These are phyloP conservation scores for Nasonia oneida DNA, from an alignment of 2,888 invertebrate genomes.

Conservation along the genomic window DNA sequence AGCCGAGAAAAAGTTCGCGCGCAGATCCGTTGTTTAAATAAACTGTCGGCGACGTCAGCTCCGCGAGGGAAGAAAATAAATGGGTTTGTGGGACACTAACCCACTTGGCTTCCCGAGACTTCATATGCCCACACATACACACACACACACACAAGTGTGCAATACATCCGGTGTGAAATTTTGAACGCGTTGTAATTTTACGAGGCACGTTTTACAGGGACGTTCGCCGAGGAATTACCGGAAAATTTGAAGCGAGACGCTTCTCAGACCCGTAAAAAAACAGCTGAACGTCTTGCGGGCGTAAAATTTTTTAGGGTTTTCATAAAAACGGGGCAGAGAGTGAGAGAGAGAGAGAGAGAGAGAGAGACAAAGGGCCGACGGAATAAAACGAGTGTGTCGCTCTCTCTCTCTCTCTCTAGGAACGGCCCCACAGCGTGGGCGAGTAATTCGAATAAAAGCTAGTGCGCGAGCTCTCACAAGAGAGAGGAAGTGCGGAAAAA, in stretches of 20 bases:
- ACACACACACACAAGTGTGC: neutral
- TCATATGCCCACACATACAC: too few species aligned
- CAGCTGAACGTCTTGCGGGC: conserved; percentile 21
- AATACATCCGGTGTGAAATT: neutral
- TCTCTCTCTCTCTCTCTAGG: neutral
- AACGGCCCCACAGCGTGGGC: conserved; percentile 35
- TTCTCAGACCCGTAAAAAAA: neutral
- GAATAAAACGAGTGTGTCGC: neutral
- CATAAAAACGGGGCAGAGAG: conserved; percentile 30
- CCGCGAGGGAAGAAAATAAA: neutral
- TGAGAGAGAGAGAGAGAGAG: conserved; percentile 26
- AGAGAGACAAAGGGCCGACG: conserved; percentile 29
- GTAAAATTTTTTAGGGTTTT: conserved; percentile 19
- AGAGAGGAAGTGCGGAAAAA: conserved; percentile 4
- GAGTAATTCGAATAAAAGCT: conserved; percentile 4
- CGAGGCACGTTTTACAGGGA: neutral
- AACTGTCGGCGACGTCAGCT: neutral
- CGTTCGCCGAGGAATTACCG: neutral
- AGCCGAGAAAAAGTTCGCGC: neutral
- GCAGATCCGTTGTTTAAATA: neutral
- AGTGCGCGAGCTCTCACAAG: neutral
- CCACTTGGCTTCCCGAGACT: neutral
- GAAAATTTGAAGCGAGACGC: conserved; percentile 7
- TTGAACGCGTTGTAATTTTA: neutral
- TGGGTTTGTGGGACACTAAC: conserved; percentile 5